Conservation (phyloP, 2,797 vertebrate genomes). For the Urocyon cinereoargenteus region DNA sequence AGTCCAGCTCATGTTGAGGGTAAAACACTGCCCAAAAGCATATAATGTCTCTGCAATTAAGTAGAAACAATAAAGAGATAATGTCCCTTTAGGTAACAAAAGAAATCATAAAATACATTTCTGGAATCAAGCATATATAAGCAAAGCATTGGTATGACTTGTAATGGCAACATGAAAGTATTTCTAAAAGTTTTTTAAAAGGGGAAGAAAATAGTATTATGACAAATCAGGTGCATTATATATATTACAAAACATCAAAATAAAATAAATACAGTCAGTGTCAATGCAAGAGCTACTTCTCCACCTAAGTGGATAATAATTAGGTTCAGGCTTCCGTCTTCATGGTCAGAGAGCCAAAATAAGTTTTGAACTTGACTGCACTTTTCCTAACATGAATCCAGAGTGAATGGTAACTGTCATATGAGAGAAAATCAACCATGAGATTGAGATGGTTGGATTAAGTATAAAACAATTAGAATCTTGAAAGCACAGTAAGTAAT, state of each 20-base stretch:
- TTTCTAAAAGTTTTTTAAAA: not conserved
- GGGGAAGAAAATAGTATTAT: not conserved
- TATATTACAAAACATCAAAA: slow-evolving; percentile 15
- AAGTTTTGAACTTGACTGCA: not conserved
- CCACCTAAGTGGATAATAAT: not conserved
- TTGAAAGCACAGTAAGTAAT: not conserved
- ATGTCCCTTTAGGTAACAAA: not conserved
- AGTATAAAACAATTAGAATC: not conserved
- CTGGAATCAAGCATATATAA: accelerated
- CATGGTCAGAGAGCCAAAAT: not conserved
- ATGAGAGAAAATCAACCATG: slow-evolving; percentile 68
- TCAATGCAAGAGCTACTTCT: not conserved
- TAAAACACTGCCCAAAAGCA: not conserved
- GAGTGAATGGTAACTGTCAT: not conserved
- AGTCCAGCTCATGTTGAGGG: not conserved
- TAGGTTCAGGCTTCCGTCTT: not conserved
- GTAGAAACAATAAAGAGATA: not conserved
- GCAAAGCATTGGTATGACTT: not conserved
- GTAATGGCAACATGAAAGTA: not conserved
- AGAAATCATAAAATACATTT: not conserved
- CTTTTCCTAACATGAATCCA: not conserved
- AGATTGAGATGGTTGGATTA: slow-evolving; percentile 8
- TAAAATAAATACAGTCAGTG: slow-evolving; percentile 17
- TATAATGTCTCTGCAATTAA: not conserved
- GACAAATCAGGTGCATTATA: not conserved